Percentiles rank a stretch among this genome's conserved stretches.
phyloP scores from a whole-genome alignment of 1,140 invertebrate genomes.

The Leucophenga varia region DNA sequence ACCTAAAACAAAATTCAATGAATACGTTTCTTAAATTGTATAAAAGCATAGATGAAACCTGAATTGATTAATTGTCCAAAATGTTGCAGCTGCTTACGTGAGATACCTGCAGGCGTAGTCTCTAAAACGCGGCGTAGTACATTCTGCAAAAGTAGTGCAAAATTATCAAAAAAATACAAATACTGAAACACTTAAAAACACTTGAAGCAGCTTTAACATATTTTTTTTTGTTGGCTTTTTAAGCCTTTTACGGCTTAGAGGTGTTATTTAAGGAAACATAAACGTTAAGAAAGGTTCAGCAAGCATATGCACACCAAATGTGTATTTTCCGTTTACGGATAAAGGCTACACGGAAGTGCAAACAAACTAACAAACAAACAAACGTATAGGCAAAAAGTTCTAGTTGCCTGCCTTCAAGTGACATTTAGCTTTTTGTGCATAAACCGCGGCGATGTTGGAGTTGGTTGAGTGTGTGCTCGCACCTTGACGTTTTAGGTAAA shows the following conservation, averaged over 20 bases:
- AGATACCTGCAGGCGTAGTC: constrained; percentile 46
- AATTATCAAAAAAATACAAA: no score
- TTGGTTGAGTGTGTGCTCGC: constrained; percentile 10
- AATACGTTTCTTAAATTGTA: no score
- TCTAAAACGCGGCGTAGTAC: constrained; percentile 42
- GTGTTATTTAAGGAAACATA: no score
- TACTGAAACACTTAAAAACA: no score
- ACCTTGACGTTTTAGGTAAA: constrained; percentile 6
- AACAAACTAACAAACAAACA: constrained; percentile 11
- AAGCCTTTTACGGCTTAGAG: no score
- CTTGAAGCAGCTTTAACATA: no score
- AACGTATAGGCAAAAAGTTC: no score
- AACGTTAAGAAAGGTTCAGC: background rate
- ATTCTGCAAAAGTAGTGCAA: constrained; percentile 15
- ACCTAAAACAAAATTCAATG: no score
- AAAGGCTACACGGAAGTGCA: constrained; percentile 32
- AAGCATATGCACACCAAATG: constrained; percentile 20
- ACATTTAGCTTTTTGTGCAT: no score
- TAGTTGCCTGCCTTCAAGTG: no score
- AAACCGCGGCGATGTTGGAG: constrained; percentile 3
- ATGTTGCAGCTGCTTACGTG: constrained; percentile 40
- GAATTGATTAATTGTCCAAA: constrained; percentile 46
- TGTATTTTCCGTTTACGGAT: constrained; percentile 38
- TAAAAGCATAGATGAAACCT: no score
- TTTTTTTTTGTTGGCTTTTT: no score